Evolutionary conservation across 2,888 invertebrate genomes (phyloP).

Genomic region (Eugnorisma glareosa): DNA sequence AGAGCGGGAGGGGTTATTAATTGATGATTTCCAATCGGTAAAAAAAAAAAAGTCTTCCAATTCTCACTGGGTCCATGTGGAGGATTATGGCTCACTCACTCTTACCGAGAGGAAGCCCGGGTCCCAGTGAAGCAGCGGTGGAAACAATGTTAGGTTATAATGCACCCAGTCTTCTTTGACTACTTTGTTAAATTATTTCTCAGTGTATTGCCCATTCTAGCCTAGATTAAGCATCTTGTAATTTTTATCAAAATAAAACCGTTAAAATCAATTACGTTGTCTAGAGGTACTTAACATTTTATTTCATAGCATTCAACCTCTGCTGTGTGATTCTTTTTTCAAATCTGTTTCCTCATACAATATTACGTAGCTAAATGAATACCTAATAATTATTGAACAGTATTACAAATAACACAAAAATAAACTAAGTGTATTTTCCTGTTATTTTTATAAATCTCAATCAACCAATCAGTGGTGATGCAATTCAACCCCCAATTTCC

Average conservation of each 20-base stretch:
- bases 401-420: neutral
- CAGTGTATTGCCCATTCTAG: neutral
- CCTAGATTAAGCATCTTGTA: neutral
- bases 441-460: slow-evolving; percentile 7
- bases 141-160: neutral
- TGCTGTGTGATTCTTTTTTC: neutral
- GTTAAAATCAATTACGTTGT: neutral
- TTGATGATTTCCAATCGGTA: too few relatives aligned
- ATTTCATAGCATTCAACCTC: neutral
- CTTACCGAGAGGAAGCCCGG: neutral
- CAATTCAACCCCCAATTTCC: slow-evolving; percentile 33
- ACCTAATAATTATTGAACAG: neutral
- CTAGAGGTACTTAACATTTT: neutral
- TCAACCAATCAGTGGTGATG: neutral
- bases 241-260: neutral
- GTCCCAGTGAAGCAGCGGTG: neutral
- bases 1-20: too few relatives aligned
- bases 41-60: too few relatives aligned
- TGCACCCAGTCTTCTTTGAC: neutral
- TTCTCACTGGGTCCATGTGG: neutral
- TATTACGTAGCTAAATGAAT: neutral
- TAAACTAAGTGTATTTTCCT: neutral
- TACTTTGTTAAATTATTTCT: neutral
- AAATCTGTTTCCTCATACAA: neutral
- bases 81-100: neutral